These are phyloP conservation scores for Cantharis rufa DNA, from an alignment of 2,888 invertebrate genomes.

Conservation along the genomic window DNA sequence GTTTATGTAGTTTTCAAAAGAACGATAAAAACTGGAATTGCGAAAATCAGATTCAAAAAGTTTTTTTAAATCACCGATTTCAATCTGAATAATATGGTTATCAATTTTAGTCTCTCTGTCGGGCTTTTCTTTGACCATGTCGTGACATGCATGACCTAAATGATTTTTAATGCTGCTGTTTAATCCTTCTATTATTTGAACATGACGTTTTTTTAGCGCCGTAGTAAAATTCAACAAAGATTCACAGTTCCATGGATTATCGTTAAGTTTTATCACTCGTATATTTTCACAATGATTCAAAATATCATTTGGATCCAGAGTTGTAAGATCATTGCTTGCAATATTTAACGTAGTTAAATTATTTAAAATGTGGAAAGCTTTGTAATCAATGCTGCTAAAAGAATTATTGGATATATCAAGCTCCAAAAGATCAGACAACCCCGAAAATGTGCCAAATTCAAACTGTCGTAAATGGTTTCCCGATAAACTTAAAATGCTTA, in stretches of 20 bases:
- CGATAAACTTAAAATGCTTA: conserved; percentile 6
- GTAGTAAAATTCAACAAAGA: conserved; percentile 7
- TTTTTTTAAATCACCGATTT: background rate
- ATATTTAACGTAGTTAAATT: conserved; percentile 9
- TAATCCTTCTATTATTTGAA: background rate
- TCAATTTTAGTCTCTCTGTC: background rate
- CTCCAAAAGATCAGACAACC: background rate
- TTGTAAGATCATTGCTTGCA: conserved; percentile 16
- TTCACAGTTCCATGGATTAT: conserved; percentile 23
- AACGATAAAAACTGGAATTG: background rate
- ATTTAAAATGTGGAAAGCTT: conserved; percentile 12
- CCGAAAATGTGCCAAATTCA: conserved; percentile 15
- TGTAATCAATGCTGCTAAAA: conserved; percentile 1
- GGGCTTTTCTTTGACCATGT: background rate
- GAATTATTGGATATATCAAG: conserved; percentile 15
- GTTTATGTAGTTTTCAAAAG: no score
- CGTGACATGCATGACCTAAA: conserved; percentile 8
- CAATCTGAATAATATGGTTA: background rate
- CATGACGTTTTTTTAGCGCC: background rate
- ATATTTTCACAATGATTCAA: background rate
- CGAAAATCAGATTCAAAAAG: background rate
- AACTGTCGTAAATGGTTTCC: conserved; percentile 8
- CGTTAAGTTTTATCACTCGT: background rate
- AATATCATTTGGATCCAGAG: conserved; percentile 8
- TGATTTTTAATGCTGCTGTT: background rate